Conservation (phyloP, 2,888 invertebrate genomes). For the Tetranychus piercei region DNA sequence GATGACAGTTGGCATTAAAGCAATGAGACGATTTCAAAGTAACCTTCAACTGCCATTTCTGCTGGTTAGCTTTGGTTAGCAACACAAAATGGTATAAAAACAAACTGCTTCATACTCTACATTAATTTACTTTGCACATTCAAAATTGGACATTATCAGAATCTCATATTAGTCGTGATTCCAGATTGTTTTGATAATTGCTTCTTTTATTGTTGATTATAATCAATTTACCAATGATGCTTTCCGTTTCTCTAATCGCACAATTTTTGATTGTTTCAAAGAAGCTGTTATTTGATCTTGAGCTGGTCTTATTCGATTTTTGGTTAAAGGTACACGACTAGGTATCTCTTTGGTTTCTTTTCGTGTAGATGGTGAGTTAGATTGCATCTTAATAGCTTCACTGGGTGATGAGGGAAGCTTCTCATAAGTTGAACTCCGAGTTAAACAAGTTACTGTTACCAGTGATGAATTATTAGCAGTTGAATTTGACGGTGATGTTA, state of each 20-base stretch:
- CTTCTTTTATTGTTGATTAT: neutral
- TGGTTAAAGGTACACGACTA: neutral
- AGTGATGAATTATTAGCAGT: neutral
- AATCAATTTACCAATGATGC: neutral
- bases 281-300: neutral
- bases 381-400: constrained; percentile 9
- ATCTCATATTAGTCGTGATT: too few species aligned
- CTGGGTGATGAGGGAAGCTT: constrained; percentile 28
- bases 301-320: neutral
- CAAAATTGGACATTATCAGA: too few species aligned
- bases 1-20: too few species aligned
- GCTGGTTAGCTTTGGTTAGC: too few species aligned
- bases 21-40: too few species aligned
- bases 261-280: neutral
- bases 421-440: constrained; percentile 34
- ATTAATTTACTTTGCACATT: too few species aligned
- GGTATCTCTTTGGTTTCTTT: neutral
- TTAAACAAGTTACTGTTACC: constrained; percentile 25
- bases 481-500: constrained; percentile 39
- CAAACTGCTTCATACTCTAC: too few species aligned
- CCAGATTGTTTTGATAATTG: too few species aligned
- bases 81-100: too few species aligned
- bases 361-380: neutral
- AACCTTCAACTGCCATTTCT: too few species aligned
- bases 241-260: neutral